Conservation (phyloP, 1,140 invertebrate genomes). For the Laodelphax striatellus region DNA sequence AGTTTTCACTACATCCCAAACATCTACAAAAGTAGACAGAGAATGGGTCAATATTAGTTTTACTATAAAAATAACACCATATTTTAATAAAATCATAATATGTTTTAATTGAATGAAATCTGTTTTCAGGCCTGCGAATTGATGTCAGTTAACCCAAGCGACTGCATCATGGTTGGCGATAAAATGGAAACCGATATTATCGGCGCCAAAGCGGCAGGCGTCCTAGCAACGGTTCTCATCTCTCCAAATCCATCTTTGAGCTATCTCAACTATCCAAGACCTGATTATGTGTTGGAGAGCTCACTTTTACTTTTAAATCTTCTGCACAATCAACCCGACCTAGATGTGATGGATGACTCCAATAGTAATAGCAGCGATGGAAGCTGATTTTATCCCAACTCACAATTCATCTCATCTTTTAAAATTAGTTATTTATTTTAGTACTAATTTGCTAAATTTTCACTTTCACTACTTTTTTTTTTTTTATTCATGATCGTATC, state of each 20-base stretch:
- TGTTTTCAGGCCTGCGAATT: conserved; percentile 59
- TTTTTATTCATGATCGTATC: no score
- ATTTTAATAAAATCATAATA: no score
- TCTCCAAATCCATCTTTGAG: no score
- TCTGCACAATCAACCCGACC: background rate
- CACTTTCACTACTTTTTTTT: no score
- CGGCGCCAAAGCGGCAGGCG: conserved; percentile 61
- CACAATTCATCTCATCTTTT: no score
- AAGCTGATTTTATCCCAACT: conserved; percentile 9
- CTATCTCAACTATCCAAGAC: no score
- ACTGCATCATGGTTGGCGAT: conserved; percentile 77
- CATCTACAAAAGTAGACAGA: no score
- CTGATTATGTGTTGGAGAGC: background rate
- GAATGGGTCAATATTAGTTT: no score
- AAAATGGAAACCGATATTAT: conserved; percentile 74
- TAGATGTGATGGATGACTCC: conserved; percentile 16
- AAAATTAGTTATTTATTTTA: no score
- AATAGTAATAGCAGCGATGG: conserved; percentile 22
- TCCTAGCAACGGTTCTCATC: conserved; percentile 55
- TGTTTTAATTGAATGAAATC: conserved; percentile 48
- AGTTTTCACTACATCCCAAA: no score
- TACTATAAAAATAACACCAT: no score
- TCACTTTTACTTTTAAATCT: background rate
- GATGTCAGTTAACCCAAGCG: conserved; percentile 52
- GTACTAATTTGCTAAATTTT: no score